Base-by-base conservation (phyloP, 2,113 vertebrate genomes). In the Symphodus melops region DNA sequence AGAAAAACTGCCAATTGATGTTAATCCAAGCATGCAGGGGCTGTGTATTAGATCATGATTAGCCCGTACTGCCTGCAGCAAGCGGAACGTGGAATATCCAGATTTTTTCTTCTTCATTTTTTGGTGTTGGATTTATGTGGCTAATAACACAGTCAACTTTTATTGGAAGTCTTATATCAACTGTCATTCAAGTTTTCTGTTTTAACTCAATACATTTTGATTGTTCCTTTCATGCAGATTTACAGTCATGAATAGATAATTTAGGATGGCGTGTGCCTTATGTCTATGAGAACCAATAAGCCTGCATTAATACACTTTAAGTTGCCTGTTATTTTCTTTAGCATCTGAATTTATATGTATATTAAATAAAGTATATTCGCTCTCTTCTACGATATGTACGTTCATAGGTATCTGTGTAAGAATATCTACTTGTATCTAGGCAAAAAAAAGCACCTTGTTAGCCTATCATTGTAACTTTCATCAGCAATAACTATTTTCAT, bases 11-110 rank as follows among this genome's bases (percentile, higher is more conserved):
- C 56, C 72, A 75, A 64, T 68, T 86, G 87, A 84, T 72, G 75
- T 74, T 66, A 82, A 64, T 70, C 79, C 85, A 77, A 82, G 86
- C 83, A 62, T 88, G 68, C 73, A 76, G 84, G n/a, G 44, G 19
- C 51, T 81, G 73, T 68, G 83, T 71, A 82, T 89, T 81, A 82
- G 74, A 72, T 87, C 81, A 65, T 67, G 80, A 83, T 89, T 77
- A 86, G 83, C 76, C 66, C 41, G 21, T 52, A 60, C 39, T 10
- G 82, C 84, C 84, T 73, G 85, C 77, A 85, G 82, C 75, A 60
- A 68, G 55, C 19, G 17, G 53, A 68, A 60, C 53, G 0, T 41
- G 28, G 41, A 63, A 58, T 21, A 60, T 64, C 69, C 73, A 72
- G 39, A 55, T 41, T 48, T 48, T 48, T 48, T 19, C 44, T 16